Evolutionary conservation across 2,113 vertebrate species (phyloP), one percentile per base, ranked within the genome.

Genomic region (Australoheros scitulus): DNA sequence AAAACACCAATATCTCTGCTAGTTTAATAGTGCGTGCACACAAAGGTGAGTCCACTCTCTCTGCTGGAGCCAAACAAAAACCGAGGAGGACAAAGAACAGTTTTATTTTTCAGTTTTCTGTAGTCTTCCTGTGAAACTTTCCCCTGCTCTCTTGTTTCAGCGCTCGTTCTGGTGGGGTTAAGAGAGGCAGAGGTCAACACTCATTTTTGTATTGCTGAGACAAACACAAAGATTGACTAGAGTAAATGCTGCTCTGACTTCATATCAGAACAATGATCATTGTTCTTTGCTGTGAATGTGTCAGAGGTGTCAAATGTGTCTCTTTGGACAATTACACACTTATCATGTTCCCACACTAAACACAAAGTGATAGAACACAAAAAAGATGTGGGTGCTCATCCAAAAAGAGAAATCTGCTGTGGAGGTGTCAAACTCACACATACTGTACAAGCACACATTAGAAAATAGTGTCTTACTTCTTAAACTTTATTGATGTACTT

Each of bases 1-100:
- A 80, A 91, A 91, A 89, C 18, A 61, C 84, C 88, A 88, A 93
- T 89, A 92, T 78, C 76, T 61, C 84, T 41, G 57, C 70, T 61
- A 38, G 82, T 86, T 82, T 89, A 79, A 91, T 87, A 77, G 63
- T 24, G 2, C 38, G 63, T 15, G 13, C 82, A 64, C 59, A 57
- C 82, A 84, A 55, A 90, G 86, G 86, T 84, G 74, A 90, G 81
- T 57, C 77, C 70, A 41, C 79, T 85, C 68, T 78, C 61, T 72
- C 29, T 11, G 82, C 43, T n/a, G 58, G 75, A 87, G 74, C 74
- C 79, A 59, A 78, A 85, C 64, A 76, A 86, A 79, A 80, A 65
- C 47, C 1, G 7, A 72, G 79, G 56, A 61, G 20, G 57, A 83
- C 9, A 10, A 43, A 61, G 32, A 47, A 32, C 0, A 0, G 8